Base-by-base conservation (phyloP, 2,888 invertebrate genomes). In the Epirrhoe tristata region DNA sequence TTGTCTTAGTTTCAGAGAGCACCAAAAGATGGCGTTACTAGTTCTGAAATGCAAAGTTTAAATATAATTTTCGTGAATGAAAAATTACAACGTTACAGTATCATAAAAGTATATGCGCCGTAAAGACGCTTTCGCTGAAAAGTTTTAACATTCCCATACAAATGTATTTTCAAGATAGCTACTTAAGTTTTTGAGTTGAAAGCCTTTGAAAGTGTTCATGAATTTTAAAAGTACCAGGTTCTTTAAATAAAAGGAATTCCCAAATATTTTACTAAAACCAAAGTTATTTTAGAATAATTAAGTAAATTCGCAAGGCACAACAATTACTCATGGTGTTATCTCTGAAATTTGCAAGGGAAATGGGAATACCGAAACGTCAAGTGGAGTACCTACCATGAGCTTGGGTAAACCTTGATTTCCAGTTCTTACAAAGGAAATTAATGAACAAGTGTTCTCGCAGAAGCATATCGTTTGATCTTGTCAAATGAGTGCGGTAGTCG, bases 391-490 rank as follows among this genome's bases (percentile, higher is more conserved):
- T 36, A 51, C 39, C 61, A 62, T 59, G 52, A 17, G 58, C 63
- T 64, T 51, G 51, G 58, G 60, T 63, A 59, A 69, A 65, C 57
- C 39, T 58, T 67, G 61, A 69, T 65, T 67, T 56, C 46, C 55
- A 66, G 54, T 62, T 70, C 66, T 72, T 70, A 69, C 65, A 65
- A 68, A 69, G 67, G 67, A 68, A 67, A 70, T 71, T 71, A 72
- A 74, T 71, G 74, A 68, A 62, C 54, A 36, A 65, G 64, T 66
- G 52, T 66, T 61, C 61, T 34, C 71, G 36, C 56, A 58, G 63
- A 58, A 74, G 67, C 70, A 70, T 75, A 73, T 69, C 79, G 81
- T 87, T 85, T 86, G 88, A 88, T 88, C 85, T 84, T 82, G 78
- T 79, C 78, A 85, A 84, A 88, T 82, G 82, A 81, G 81, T 77